phyloP scores from a whole-genome alignment of 2,797 vertebrate species.

The Oryzias dopingdopingensis region DNA sequence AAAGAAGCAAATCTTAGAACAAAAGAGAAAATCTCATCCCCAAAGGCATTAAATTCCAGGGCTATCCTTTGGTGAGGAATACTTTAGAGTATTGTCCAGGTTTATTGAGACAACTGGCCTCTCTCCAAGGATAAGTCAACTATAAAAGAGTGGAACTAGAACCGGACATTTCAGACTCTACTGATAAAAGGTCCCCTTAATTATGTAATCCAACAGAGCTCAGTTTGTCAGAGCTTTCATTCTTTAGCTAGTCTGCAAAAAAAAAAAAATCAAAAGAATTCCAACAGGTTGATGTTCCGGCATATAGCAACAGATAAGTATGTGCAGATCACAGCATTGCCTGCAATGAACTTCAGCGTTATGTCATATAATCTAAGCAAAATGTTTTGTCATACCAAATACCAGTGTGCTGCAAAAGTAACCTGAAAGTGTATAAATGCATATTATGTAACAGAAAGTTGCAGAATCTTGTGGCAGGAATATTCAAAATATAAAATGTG shows the following conservation, averaged over 20 bases:
- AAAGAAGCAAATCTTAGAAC: slow-evolving; percentile 24
- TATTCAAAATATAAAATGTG: no score
- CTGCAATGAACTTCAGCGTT: no score
- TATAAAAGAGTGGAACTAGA: slow-evolving; percentile 37
- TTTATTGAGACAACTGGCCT: slow-evolving; percentile 51
- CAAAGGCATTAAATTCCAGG: slow-evolving; percentile 39
- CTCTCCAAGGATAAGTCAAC: slow-evolving; percentile 36
- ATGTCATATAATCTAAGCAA: no score
- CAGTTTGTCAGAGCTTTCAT: not conserved
- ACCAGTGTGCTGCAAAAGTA: no score
- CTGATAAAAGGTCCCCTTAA: slow-evolving; percentile 17
- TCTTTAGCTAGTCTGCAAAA: slow-evolving; percentile 1
- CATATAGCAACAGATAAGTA: not conserved
- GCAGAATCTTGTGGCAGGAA: no score
- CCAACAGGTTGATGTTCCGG: not conserved
- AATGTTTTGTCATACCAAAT: no score
- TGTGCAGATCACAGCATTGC: not conserved
- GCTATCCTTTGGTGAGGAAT: slow-evolving; percentile 12
- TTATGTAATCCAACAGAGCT: slow-evolving; percentile 17
- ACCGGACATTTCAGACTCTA: slow-evolving; percentile 43
- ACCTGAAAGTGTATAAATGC: no score
- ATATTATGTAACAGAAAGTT: no score
- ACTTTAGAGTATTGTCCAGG: slow-evolving; percentile 49
- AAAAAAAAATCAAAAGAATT: not conserved
- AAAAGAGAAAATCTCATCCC: slow-evolving; percentile 47